These are phyloP conservation scores for Pachycephus smyrnensis DNA, from an alignment of 2,888 invertebrate species.

Conservation along the genomic window DNA sequence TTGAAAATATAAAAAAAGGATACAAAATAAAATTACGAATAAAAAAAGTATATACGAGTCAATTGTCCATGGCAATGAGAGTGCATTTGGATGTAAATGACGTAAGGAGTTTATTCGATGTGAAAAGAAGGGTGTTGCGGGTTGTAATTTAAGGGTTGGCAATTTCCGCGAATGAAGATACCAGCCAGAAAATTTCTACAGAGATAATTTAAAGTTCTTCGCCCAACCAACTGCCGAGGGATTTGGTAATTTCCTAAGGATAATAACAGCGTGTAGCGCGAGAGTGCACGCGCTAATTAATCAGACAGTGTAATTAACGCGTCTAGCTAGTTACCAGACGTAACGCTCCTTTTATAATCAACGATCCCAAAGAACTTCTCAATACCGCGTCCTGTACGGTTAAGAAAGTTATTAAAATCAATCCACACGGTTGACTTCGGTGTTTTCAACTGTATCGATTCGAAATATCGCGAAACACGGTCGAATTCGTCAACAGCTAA, in stretches of 20 bases:
- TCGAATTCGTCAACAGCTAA: too few relatives aligned
- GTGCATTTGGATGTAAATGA: neutral
- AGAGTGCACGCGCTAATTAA: neutral
- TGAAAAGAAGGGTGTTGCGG: neutral
- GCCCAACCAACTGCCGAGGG: neutral
- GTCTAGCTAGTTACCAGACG: neutral
- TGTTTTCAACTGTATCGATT: neutral
- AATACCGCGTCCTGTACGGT: neutral
- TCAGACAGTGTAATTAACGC: neutral
- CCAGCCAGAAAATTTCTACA: neutral
- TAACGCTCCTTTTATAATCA: neutral
- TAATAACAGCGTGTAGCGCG: neutral
- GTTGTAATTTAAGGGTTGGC: neutral
- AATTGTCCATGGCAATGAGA: too few relatives aligned
- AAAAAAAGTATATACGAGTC: too few relatives aligned
- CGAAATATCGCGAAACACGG: neutral
- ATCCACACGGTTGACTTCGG: neutral
- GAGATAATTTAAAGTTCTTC: neutral
- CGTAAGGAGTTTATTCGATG: neutral
- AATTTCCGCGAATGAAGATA: neutral
- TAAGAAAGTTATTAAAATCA: neutral
- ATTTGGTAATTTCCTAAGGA: neutral
- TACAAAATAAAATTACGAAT: too few relatives aligned
- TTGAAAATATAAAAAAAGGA: neutral
- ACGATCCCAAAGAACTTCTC: neutral